Percentiles rank a stretch among this genome's conserved stretches.
Conservation (phyloP, 2,113 vertebrate genomes). For the Lycaon pictus region DNA sequence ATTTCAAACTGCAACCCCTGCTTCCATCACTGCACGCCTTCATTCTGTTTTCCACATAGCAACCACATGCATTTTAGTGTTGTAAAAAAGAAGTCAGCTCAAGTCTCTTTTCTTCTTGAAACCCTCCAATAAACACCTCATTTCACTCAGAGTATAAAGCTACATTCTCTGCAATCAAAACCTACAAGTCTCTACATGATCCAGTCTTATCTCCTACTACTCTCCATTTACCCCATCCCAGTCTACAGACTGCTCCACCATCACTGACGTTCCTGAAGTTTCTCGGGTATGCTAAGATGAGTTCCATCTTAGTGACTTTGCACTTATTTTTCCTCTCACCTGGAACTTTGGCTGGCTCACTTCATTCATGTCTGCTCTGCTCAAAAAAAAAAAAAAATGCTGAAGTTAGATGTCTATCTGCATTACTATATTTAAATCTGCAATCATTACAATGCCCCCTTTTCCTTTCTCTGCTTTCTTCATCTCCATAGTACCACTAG, state of each 20-base stretch:
- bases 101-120: not conserved
- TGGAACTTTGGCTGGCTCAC: not conserved
- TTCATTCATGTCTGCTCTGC: not conserved
- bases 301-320: not conserved
- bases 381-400: not conserved
- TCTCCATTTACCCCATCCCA: no score
- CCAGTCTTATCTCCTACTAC: rapidly evolving
- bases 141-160: not conserved
- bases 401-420: not conserved
- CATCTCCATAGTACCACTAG: not conserved
- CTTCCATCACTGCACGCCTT: not conserved
- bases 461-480: not conserved
- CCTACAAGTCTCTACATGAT: not conserved
- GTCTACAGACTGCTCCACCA: not conserved
- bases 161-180: not conserved
- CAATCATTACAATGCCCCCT: not conserved
- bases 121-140: not conserved
- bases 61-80: not conserved
- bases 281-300: not conserved
- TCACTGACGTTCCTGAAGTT: not conserved
- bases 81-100: not conserved
- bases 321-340: not conserved
- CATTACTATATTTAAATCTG: not conserved
- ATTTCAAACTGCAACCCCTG: not conserved
- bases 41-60: not conserved